Percentiles rank a stretch among this genome's conserved stretches.
Conservation (phyloP, 2,797 vertebrate genomes). For the Ambastaia sidthimunki region DNA sequence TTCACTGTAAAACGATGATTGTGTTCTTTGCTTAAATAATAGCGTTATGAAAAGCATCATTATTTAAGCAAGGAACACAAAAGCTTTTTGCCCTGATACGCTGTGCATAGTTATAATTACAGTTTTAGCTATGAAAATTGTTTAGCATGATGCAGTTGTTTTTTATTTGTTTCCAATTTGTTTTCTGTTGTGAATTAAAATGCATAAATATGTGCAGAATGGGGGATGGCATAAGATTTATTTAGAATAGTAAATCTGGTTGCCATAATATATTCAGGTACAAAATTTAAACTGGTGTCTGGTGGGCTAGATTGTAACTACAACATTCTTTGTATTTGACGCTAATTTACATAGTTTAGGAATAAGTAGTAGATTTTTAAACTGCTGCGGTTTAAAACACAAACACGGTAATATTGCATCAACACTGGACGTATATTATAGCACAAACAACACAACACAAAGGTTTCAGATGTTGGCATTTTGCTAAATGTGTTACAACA, state of each 20-base stretch:
- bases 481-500: neutral
- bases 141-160: neutral
- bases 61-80: no score
- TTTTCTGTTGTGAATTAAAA: neutral
- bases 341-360: neutral
- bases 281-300: neutral
- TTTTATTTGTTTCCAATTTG: neutral
- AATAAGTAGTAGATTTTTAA: neutral
- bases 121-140: constrained; percentile 1
- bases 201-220: neutral
- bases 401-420: neutral
- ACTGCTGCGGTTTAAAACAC: no score
- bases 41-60: neutral
- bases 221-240: neutral
- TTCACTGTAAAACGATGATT: neutral
- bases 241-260: neutral
- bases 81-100: neutral
- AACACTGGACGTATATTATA: neutral
- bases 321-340: neutral
- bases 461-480: neutral
- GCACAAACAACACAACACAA: neutral
- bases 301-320: neutral
- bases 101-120: neutral
- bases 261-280: neutral
- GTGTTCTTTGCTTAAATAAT: constrained; percentile 4